Evolutionary conservation across 2,113 vertebrate species (phyloP), one percentile per base, ranked within the genome.

Genomic region (Callopanchax toddi): DNA sequence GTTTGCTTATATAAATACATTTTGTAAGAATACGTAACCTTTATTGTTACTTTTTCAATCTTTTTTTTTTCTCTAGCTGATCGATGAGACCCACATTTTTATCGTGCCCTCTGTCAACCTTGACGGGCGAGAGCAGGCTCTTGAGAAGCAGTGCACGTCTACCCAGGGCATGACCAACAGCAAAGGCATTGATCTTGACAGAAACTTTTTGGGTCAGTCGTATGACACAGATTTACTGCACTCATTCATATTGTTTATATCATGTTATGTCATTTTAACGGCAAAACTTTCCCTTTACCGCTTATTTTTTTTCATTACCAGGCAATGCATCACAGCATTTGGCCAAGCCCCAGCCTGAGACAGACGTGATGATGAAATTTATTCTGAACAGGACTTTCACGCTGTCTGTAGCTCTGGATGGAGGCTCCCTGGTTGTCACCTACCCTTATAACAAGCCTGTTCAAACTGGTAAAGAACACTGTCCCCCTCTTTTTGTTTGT

Each of bases 61-160:
- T 15, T 11, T 66, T 57, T 67, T 11, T 11, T 11, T 36, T 29
- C 16, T 11, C 2, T 6, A 99, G 97, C 88, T 99, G 78, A 92
- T 99, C 78, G 95, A 98, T 76, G 89, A 94, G 68, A 98, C 96
- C 0, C 92, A 92, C 74, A 98, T 99, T 67, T 90, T 98, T 76
- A 96, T 99, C 44, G 93, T 99, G 50, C 97, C 97, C 7, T 95
- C 94, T 46, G 91, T 99, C 76, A 99, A 99, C 76, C 97, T 97
- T 0, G 97, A 99, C 0, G 97, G 97, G 1, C 92, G 95, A 1
- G 96, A 97, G 74, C 61, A 89, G 43, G 96, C 97, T 0, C 89
- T 91, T 55, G 96, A 98, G 86, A 94, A 91, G 43, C 92, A 95
- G 77, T 99, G 97, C 84, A 87, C 83, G 0, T 98, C 96, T 0